Evolutionary conservation across 2,113 vertebrate genomes (phyloP), one percentile per base, ranked within the genome.

Genomic region (Paracanthobrama guichenoti): DNA sequence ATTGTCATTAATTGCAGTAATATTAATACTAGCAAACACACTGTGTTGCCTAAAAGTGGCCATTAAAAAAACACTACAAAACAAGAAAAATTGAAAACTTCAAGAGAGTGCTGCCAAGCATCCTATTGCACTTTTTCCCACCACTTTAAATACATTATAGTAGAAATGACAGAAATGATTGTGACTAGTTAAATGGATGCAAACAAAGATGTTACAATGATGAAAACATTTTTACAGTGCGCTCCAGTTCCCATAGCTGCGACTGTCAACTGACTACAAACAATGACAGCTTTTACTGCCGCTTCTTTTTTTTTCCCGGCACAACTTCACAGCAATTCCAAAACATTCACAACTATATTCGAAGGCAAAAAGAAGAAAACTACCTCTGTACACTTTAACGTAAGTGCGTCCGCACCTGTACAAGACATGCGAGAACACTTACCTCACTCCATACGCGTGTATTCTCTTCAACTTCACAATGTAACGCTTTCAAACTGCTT

Each of bases 251-350:
- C 83, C 83, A 87, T 76, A 62, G 76, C 22, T 74, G 31, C 81
- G 35, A 79, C 59, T 84, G 78, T 84, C 77, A 84, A 42, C 76
- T 73, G 53, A 44, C 46, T 53, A 57, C 60, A 83, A 48, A 55
- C 59, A 80, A 80, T 80, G 44, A 80, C 81, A 86, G 85, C 80
- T 71, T 82, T 86, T 50, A 50, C 16, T 53, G 62, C 53, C 44
- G 62, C 57, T 71, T 26, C 44, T 22, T 39, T 6, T 35, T n/a
- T 50, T 66, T 53, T 12, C 4, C 26, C 8, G 28, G 39, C 14
- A 82, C 39, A 71, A 48, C 39, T 81, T 26, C 12, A 69, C 69
- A 20, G 35, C 8, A 46, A 46, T 4, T 74, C 55, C 55, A 39
- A 26, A 82, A 67, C 62, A 60, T 72, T 2, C 42, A 28, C 10